These are phyloP conservation scores for Macropis europaea DNA, from an alignment of 2,888 invertebrate genomes.

Conservation along the genomic window DNA sequence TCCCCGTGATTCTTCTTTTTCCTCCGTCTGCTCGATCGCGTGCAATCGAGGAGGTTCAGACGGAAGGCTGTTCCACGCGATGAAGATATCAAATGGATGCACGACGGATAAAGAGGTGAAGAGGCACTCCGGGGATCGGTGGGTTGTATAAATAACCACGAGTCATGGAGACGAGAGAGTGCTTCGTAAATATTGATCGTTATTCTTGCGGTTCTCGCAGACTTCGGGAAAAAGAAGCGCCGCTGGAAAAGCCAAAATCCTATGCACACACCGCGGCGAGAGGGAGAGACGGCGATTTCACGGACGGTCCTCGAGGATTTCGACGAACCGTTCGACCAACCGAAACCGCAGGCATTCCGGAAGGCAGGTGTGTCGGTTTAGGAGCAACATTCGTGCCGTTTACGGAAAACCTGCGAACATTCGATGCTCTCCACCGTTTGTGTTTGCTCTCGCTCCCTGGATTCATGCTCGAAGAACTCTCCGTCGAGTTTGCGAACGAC, in stretches of 20 bases:
- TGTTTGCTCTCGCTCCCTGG: slow-evolving; percentile 7
- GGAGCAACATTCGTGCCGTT: slow-evolving; percentile 26
- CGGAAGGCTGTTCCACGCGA: slow-evolving; percentile 15
- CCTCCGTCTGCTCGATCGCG: slow-evolving; percentile 11
- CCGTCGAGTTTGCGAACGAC: slow-evolving; percentile 1
- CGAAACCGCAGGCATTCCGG: slow-evolving; percentile 46
- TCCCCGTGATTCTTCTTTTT: slow-evolving; percentile 17
- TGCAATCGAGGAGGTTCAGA: slow-evolving; percentile 16
- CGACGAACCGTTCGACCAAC: slow-evolving; percentile 15
- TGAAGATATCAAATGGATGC: slow-evolving; percentile 61
- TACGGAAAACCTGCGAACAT: slow-evolving; percentile 36
- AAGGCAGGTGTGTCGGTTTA: slow-evolving; percentile 54
- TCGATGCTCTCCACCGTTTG: slow-evolving; percentile 7
- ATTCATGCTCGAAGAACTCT: slow-evolving; percentile 28
- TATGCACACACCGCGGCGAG: slow-evolving; percentile 48
- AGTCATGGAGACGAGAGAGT: slow-evolving; percentile 63
- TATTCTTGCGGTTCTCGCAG: slow-evolving; percentile 50
- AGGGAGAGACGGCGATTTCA: slow-evolving; percentile 25
- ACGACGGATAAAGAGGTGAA: slow-evolving; percentile 65
- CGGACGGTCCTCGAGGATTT: slow-evolving; percentile 12
- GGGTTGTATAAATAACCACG: slow-evolving; percentile 53
- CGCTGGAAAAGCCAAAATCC: slow-evolving; percentile 58
- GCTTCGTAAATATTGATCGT: slow-evolving; percentile 70
- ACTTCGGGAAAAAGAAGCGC: slow-evolving; percentile 24
- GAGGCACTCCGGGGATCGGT: slow-evolving; percentile 45